These are phyloP conservation scores for Crepidodera aurea DNA, from an alignment of 2,888 invertebrate species.

Conservation along the genomic window DNA sequence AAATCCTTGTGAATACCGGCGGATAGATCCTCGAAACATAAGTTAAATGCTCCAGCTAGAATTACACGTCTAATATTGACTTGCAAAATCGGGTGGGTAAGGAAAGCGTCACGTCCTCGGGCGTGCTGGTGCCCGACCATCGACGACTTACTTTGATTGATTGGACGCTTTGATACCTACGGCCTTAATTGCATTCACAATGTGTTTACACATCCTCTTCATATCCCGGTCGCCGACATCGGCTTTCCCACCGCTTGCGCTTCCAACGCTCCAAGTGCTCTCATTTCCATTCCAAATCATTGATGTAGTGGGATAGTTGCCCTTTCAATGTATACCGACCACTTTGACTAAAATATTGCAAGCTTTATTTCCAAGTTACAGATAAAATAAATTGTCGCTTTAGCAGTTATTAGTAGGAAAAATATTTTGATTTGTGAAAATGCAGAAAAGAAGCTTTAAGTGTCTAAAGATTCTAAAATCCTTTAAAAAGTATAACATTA, in stretches of 20 bases:
- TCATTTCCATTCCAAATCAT: not conserved
- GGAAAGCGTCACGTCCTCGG: constrained; percentile 57
- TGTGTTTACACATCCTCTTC: constrained; percentile 55
- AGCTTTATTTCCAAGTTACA: not conserved
- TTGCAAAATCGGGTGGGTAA: constrained; percentile 59
- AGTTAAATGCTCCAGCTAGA: constrained; percentile 47
- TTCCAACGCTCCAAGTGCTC: not conserved
- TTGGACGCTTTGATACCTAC: constrained; percentile 60
- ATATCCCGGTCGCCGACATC: not conserved
- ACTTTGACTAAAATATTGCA: not conserved
- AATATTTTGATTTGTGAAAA: no score
- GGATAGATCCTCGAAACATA: constrained; percentile 22
- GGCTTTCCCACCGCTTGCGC: constrained; percentile 20
- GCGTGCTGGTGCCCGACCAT: constrained; percentile 59
- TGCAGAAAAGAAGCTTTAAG: no score
- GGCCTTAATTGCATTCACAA: constrained; percentile 60
- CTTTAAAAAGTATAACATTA: no score
- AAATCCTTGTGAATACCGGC: constrained; percentile 46
- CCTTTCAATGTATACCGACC: not conserved
- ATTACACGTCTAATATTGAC: constrained; percentile 60
- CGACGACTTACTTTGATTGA: constrained; percentile 61
- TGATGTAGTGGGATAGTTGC: not conserved
- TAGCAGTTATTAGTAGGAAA: no score
- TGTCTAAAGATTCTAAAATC: no score
- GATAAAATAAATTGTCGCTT: no score